Evolutionary conservation across 2,797 vertebrate genomes (phyloP).

Genomic region (Sternotherus odoratus): DNA sequence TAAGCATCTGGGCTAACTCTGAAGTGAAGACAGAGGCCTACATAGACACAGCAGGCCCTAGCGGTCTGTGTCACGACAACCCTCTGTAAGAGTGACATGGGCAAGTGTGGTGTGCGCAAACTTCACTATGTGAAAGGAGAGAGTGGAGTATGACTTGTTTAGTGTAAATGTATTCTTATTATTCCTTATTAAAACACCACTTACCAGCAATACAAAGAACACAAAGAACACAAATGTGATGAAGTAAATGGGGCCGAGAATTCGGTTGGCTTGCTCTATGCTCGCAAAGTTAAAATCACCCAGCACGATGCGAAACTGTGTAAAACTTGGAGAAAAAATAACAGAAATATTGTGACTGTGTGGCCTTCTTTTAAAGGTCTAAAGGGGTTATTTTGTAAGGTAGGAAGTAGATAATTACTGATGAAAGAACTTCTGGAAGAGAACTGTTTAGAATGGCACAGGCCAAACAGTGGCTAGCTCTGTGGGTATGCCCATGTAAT

Average conservation of each 20-base stretch:
- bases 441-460: background rate
- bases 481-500: no score
- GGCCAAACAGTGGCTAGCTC: no score
- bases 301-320: conserved; percentile 82
- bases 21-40: background rate
- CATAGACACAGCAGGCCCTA: background rate
- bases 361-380: background rate
- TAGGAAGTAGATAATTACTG: background rate
- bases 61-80: background rate
- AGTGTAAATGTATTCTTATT: background rate
- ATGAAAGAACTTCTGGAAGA: background rate
- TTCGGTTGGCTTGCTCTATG: conserved; percentile 73
- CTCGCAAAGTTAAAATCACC: conserved; percentile 82
- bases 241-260: conserved; percentile 83
- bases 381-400: background rate
- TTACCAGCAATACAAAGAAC: conserved; percentile 83
- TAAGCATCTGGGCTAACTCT: background rate
- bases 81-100: background rate
- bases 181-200: conserved; percentile 18
- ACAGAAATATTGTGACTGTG: background rate
- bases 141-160: background rate
- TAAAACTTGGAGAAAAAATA: conserved; percentile 74
- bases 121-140: fast-evolving
- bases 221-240: conserved; percentile 82
- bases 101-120: background rate